These are phyloP conservation scores for Megalonaias nervosa DNA, from an alignment of 1,140 invertebrate species.

Conservation along the genomic window DNA sequence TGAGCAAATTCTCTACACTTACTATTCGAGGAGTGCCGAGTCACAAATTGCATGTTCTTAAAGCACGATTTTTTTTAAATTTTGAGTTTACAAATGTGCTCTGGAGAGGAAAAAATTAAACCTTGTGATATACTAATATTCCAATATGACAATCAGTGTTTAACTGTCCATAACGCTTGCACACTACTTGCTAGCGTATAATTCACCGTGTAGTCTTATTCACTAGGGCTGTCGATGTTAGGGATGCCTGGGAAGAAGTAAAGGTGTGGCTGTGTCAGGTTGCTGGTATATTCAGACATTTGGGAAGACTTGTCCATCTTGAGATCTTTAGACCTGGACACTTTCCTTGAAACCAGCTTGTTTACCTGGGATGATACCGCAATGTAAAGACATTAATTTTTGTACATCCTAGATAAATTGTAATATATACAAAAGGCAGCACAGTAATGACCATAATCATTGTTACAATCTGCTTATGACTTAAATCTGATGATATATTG, in stretches of 20 bases:
- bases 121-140: too few relatives aligned
- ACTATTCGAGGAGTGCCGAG: too few relatives aligned
- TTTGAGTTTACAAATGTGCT: too few relatives aligned
- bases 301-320: slow-evolving; percentile 64
- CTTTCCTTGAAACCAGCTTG: slow-evolving; percentile 56
- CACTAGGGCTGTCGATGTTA: slow-evolving; percentile 45
- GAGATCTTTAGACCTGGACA: slow-evolving; percentile 53
- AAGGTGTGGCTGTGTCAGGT: slow-evolving; percentile 58
- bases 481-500: background rate
- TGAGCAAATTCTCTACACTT: too few relatives aligned
- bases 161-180: too few relatives aligned
- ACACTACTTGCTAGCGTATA: too few relatives aligned
- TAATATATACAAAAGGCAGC: background rate
- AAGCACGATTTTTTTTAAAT: too few relatives aligned
- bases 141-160: too few relatives aligned
- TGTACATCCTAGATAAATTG: background rate
- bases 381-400: background rate
- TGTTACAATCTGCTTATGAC: background rate
- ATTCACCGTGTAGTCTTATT: too few relatives aligned
- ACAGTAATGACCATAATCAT: background rate
- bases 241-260: slow-evolving; percentile 66
- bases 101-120: too few relatives aligned
- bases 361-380: slow-evolving; percentile 53
- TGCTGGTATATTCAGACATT: slow-evolving; percentile 66
- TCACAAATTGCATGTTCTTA: too few relatives aligned